These are phyloP conservation scores for Ctenopoma multispine DNA, from an alignment of 2,797 vertebrate species.

Conservation along the genomic window DNA sequence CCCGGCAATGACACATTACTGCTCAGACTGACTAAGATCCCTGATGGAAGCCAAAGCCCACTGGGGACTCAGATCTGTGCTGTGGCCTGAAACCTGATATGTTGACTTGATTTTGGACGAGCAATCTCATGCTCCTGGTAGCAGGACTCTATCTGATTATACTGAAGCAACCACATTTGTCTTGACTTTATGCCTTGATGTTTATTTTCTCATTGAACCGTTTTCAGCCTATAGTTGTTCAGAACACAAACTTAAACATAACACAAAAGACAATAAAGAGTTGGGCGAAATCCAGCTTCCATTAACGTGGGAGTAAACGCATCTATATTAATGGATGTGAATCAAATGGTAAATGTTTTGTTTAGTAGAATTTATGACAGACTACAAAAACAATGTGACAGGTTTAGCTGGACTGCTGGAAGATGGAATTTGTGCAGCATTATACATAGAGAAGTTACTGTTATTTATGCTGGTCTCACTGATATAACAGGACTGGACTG, in stretches of 20 bases:
- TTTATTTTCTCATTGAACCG: background rate
- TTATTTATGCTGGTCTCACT: too few species aligned
- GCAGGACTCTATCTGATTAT: conserved; percentile 43
- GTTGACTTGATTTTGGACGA: conserved; percentile 45
- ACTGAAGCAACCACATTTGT: background rate
- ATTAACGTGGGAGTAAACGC: background rate
- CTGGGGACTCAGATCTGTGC: conserved; percentile 16
- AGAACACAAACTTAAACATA: conserved; percentile 13
- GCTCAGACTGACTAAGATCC: conserved; percentile 20
- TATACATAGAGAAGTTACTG: too few species aligned
- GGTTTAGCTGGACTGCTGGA: background rate
- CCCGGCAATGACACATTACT: conserved; percentile 9
- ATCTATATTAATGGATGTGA: too few species aligned
- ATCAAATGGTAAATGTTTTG: background rate
- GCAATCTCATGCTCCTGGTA: conserved; percentile 39
- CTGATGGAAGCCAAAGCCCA: conserved; percentile 18
- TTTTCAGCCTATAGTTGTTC: background rate
- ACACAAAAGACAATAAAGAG: conserved; percentile 8
- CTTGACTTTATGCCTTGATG: conserved; percentile 7
- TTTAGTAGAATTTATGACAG: background rate
- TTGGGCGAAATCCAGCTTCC: conserved; percentile 1
- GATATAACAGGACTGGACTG: too few species aligned
- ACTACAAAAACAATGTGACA: background rate
- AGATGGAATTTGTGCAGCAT: too few species aligned
- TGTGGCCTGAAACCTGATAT: conserved; percentile 54